Evolutionary conservation across 2,113 vertebrate genomes (phyloP).

Genomic region (Cichladusa arquata): DNA sequence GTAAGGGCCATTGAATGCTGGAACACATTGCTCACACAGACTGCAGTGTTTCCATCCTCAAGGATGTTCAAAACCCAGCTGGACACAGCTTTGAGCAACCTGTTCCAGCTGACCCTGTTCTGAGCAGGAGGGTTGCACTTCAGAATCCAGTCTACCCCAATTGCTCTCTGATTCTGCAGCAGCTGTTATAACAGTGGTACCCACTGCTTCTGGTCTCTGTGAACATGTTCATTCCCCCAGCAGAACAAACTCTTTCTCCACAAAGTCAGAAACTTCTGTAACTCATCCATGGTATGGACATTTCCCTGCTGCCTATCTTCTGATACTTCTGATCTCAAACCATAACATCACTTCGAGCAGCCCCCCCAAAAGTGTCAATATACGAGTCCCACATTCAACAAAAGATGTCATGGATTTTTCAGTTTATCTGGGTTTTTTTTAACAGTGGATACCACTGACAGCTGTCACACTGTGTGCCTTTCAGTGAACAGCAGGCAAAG

Average conservation of each 20-base stretch:
- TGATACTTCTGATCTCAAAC: not conserved
- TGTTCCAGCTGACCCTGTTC: not conserved
- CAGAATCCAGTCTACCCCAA: not conserved
- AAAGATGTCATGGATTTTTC: not conserved
- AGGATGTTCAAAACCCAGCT: not conserved
- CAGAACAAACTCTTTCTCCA: not conserved
- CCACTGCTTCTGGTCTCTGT: not conserved
- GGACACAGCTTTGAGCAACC: rapidly evolving
- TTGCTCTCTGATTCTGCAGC: not conserved
- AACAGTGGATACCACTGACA: not conserved
- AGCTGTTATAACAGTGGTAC: not conserved
- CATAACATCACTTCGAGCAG: not conserved
- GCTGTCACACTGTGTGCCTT: not conserved
- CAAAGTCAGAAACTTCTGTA: not conserved
- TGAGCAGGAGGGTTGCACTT: not conserved
- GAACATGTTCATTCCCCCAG: rapidly evolving
- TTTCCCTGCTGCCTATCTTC: not conserved
- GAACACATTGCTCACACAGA: not conserved
- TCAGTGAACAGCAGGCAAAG: conserved; percentile 37
- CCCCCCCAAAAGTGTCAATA: not conserved
- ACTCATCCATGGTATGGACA: rapidly evolving
- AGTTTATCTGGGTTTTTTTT: not conserved
- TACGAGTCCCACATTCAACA: not conserved
- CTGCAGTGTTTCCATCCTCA: not conserved
- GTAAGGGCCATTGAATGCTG: not conserved